Evolutionary conservation across 2,113 vertebrate species (phyloP), one percentile per base, ranked within the genome.

Genomic region (Pyrgilauda ruficollis): DNA sequence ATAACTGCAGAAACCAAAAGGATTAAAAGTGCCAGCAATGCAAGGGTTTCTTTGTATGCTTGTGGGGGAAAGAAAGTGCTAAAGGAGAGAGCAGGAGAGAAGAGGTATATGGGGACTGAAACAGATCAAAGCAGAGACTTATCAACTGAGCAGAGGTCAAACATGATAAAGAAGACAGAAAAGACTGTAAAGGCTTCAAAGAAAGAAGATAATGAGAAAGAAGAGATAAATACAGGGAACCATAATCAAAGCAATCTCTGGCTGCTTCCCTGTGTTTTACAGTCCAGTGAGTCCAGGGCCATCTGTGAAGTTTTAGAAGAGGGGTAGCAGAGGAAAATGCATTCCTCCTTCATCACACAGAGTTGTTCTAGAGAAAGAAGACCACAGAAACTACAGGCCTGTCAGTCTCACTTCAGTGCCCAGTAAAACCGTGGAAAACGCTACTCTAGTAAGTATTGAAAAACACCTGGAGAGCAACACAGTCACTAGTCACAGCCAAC

Each of bases 201-300:
- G 47, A 46, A 59, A 46, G 21, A 19, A 13, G 30, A 61, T 41
- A 47, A 76, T 2, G 4, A 91, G 21, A 59, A 87, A 49, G 5
- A 47, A 76, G 15, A 70, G 39, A 20, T 33, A 84, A 84, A 30
- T 0, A 5, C 43, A 63, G 13, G 12, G 14, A 83, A 22, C 19
- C 5, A n/a, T 3, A 2, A 67, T 37, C 41, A 53, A 76, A 68
- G 37, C 0, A 1, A 14, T 61, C 28, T 37, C 56, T 67, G 33
- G 2, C 33, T 50, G 13, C 43, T 72, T 91, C n/a, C 49, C 7
- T 7, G 7, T 80, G 17, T 33, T 92, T 68, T 69, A 41, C 15
- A 66, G 21, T 11, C 13, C 30, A 39, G 7, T 41, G 63, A 74
- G 43, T 62, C n/a, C 49, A 53, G 37, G 52, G 67, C 24, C 10